These are phyloP conservation scores for Platycnemis pennipes DNA, from an alignment of 2,888 invertebrate species.

Conservation along the genomic window DNA sequence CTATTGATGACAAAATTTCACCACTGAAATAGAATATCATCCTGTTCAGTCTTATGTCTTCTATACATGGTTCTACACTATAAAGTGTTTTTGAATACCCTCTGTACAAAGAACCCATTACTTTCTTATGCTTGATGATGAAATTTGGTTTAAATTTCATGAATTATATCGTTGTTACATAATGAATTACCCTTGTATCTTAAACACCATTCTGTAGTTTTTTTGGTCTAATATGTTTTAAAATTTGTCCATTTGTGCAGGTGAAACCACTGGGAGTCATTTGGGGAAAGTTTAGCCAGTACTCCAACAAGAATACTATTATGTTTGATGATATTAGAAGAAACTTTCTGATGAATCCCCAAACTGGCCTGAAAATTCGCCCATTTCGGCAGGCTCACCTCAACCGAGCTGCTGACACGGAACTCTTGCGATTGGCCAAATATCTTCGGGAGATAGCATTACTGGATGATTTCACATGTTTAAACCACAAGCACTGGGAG, in stretches of 20 bases:
- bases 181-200: too few species aligned
- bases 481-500: constrained; percentile 97
- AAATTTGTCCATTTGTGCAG: constrained; percentile 78
- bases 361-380: constrained; percentile 93
- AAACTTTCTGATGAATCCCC: constrained; percentile 99
- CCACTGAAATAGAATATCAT: too few species aligned
- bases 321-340: constrained; percentile 98
- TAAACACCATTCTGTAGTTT: too few species aligned
- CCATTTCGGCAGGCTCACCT: constrained; percentile 95
- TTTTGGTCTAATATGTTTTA: too few species aligned
- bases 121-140: too few species aligned
- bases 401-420: constrained; percentile 91
- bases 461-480: constrained; percentile 88
- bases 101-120: not conserved
- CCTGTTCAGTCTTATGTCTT: too few species aligned
- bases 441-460: constrained; percentile 92
- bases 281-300: constrained; percentile 97
- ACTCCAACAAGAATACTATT: constrained; percentile 94
- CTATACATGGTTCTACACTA: too few species aligned
- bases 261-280: constrained; percentile 97
- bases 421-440: constrained; percentile 89
- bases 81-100: too few species aligned
- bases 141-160: too few species aligned
- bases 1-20: too few species aligned
- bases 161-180: too few species aligned